A percentile compares a stretch with the other conserved stretches of the same genome.
Conservation (phyloP, 2,888 invertebrate genomes). For the Hedychridium roseum region DNA sequence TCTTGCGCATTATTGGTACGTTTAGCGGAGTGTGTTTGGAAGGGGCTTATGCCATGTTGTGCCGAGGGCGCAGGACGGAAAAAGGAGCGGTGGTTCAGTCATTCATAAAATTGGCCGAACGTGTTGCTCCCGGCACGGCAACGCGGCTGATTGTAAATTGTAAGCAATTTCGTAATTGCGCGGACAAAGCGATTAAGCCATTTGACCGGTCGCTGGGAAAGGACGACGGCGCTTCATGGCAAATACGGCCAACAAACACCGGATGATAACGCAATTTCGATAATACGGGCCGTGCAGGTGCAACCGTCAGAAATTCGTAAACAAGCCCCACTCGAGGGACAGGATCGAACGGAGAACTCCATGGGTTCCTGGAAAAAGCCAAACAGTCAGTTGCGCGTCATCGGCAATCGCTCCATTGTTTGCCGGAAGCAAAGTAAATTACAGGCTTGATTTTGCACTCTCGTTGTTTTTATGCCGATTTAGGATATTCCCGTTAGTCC, state of each 20-base stretch:
- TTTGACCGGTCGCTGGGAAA: conserved; percentile 53
- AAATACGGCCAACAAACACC: conserved; percentile 50
- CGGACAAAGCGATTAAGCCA: conserved; percentile 59
- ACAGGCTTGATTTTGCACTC: not conserved
- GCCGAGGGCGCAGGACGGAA: conserved; percentile 30
- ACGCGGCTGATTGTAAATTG: conserved; percentile 57
- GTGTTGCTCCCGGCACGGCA: no score
- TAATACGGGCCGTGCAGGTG: conserved; percentile 44
- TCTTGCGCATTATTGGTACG: no score
- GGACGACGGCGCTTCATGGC: conserved; percentile 39
- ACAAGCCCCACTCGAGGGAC: conserved; percentile 16
- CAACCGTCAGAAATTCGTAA: conserved; percentile 11
- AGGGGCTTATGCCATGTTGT: conserved; percentile 29
- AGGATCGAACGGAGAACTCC: conserved; percentile 25
- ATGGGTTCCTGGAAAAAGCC: conserved; percentile 26
- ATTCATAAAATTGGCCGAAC: conserved; percentile 50
- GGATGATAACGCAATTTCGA: conserved; percentile 54
- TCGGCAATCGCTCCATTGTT: not conserved
- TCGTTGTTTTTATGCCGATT: not conserved
- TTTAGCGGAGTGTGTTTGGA: not conserved
- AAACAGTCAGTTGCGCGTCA: conserved; percentile 15
- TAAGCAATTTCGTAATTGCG: conserved; percentile 60
- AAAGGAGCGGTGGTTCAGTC: conserved; percentile 29
- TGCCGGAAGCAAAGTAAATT: not conserved
- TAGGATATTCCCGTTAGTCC: no score